Conservation (phyloP, 1,140 invertebrate species). For the Philaenus spumarius region DNA sequence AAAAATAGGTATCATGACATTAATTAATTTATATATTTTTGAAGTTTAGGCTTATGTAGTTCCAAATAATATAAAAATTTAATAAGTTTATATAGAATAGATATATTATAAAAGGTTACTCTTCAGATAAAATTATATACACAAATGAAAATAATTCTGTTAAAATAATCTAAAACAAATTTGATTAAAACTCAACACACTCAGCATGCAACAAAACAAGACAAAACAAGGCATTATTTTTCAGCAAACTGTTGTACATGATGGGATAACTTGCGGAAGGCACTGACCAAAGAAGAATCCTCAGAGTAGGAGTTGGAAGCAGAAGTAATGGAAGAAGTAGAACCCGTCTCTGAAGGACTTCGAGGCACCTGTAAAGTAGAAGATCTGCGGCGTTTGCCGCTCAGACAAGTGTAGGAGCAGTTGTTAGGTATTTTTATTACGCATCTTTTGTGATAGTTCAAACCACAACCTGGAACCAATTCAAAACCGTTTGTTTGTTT, state of each 20-base stretch:
- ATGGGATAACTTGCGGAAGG: slow-evolving; percentile 5
- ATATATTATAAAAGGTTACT: too few relatives aligned
- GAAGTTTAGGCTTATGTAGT: too few relatives aligned
- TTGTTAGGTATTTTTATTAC: slow-evolving; percentile 98
- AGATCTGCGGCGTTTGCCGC: slow-evolving; percentile 45
- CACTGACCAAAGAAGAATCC: slow-evolving; percentile 31
- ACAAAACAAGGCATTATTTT: neutral
- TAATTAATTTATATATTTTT: too few relatives aligned
- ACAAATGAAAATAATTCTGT: too few relatives aligned
- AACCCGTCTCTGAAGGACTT: slow-evolving; percentile 55
- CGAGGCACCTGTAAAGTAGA: slow-evolving; percentile 54
- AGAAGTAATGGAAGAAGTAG: slow-evolving; percentile 41
- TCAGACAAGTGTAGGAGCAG: slow-evolving; percentile 56
- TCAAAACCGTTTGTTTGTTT: too few relatives aligned
- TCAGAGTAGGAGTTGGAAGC: slow-evolving; percentile 37
- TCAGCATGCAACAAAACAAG: too few relatives aligned
- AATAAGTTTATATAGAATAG: too few relatives aligned
- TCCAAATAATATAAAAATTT: too few relatives aligned
- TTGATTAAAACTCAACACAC: too few relatives aligned
- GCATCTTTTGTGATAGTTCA: slow-evolving; percentile 98
- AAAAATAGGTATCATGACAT: too few relatives aligned
- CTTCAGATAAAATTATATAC: too few relatives aligned
- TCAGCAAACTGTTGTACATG: slow-evolving; percentile 2
- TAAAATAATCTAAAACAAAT: too few relatives aligned
- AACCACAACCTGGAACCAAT: slow-evolving; percentile 73